These are phyloP conservation scores for Phengaris alcon DNA, from an alignment of 2,888 invertebrate genomes.

Conservation along the genomic window DNA sequence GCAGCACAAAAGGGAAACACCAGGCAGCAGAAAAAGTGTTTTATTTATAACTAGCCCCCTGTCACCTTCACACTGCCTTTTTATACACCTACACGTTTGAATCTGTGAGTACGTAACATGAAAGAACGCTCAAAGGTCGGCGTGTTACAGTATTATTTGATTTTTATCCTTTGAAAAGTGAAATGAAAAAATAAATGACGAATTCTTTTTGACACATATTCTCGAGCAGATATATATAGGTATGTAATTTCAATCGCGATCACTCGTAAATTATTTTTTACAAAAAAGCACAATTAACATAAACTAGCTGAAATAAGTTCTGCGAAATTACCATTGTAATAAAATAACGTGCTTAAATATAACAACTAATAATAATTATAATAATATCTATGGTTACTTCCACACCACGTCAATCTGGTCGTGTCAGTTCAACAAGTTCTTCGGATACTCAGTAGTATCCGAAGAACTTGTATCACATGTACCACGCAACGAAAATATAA, in stretches of 20 bases:
- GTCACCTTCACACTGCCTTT: constrained; percentile 34
- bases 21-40: constrained; percentile 47
- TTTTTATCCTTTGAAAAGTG: constrained; percentile 28
- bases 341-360: not conserved
- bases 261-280: not conserved
- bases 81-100: constrained; percentile 30
- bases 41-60: constrained; percentile 43
- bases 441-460: too few species aligned
- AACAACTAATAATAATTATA: constrained; percentile 36
- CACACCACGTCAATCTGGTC: too few species aligned
- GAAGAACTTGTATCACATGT: too few species aligned
- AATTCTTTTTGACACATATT: constrained; percentile 16
- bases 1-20: constrained; percentile 48
- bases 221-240: too few species aligned
- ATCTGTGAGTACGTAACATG: constrained; percentile 29
- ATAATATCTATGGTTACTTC: not conserved
- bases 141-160: constrained; percentile 29
- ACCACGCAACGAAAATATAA: too few species aligned
- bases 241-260: not conserved
- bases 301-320: not conserved
- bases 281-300: not conserved
- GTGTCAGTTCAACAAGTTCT: too few species aligned
- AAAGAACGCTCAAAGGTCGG: constrained; percentile 30
- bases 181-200: constrained; percentile 25
- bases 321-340: too few species aligned